phyloP scores from a whole-genome alignment of 92 coral and sea anemone genomes.

The Palythoa grandis region DNA sequence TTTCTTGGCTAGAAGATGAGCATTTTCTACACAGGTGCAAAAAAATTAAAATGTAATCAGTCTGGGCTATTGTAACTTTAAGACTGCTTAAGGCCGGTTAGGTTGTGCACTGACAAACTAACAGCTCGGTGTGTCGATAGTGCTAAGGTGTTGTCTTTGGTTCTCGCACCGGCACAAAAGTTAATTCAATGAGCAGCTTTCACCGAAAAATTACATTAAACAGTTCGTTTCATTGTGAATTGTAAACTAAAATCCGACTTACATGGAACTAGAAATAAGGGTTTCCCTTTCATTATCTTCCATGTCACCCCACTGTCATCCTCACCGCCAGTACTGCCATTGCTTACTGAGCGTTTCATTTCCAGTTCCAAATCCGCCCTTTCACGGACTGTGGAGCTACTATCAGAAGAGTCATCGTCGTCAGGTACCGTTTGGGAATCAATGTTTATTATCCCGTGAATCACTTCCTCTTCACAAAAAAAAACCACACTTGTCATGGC shows the following conservation, averaged over 20 bases:
- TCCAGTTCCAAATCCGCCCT: conserved; percentile 48
- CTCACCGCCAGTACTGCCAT: conserved; percentile 40
- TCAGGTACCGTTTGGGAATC: conserved; percentile 48
- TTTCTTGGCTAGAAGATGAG: conserved; percentile 25
- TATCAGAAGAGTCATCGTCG: conserved; percentile 37
- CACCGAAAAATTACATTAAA: too few relatives aligned
- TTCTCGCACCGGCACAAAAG: conserved; percentile 17
- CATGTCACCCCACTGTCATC: conserved; percentile 24
- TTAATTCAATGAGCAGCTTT: neutral
- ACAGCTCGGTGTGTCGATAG: conserved; percentile 30
- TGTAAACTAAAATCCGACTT: conserved; percentile 22
- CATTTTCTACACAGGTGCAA: conserved; percentile 42
- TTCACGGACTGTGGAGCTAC: conserved; percentile 43
- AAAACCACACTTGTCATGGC: conserved; percentile 38
- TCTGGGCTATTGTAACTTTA: conserved; percentile 2
- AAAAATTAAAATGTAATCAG: conserved; percentile 11
- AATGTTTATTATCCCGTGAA: conserved; percentile 43
- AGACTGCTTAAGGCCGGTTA: conserved; percentile 15
- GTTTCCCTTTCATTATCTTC: conserved; percentile 45
- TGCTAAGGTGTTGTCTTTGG: conserved; percentile 22
- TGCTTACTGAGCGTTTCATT: conserved; percentile 46
- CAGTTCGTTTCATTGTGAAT: conserved; percentile 38
- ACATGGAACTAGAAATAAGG: conserved; percentile 49
- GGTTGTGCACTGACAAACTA: conserved; percentile 44
- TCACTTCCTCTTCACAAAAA: conserved; percentile 45